Evolutionary conservation across 2,888 invertebrate genomes (phyloP).

Genomic region (Mongoloraphidia duomilia): DNA sequence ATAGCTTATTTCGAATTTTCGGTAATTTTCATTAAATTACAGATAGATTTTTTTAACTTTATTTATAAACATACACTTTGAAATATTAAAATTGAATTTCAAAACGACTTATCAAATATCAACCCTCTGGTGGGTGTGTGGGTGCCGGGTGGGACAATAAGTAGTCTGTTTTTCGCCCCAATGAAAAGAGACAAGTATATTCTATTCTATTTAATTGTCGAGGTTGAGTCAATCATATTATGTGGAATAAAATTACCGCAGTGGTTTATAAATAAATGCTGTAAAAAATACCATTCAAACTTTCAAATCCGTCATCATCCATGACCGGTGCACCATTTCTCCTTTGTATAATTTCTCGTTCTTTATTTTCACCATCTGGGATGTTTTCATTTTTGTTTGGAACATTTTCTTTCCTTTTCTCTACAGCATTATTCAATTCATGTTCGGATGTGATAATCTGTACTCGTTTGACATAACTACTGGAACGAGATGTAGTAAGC

Average conservation of each 20-base stretch:
- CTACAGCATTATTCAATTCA: neutral
- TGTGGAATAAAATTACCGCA: neutral
- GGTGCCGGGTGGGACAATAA: too few relatives aligned
- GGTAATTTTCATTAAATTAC: too few relatives aligned
- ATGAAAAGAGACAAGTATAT: too few relatives aligned
- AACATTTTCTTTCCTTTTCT: neutral
- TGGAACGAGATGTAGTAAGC: too few relatives aligned
- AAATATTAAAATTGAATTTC: too few relatives aligned
- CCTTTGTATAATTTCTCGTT: neutral
- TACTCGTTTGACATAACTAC: neutral
- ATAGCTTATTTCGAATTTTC: too few relatives aligned
- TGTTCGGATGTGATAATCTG: neutral
- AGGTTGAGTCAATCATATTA: neutral
- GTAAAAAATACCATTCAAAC: conserved; percentile 49
- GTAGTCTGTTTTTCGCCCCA: too few relatives aligned
- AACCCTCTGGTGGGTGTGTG: too few relatives aligned
- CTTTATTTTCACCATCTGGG: neutral
- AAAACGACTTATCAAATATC: too few relatives aligned
- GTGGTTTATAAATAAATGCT: neutral
- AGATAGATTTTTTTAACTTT: too few relatives aligned
- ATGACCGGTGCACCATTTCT: conserved; percentile 12
- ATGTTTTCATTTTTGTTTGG: neutral
- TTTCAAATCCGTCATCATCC: conserved; percentile 75
- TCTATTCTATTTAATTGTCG: too few relatives aligned
- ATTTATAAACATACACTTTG: too few relatives aligned